Evolutionary conservation across 1,140 invertebrate species (phyloP).

Genomic region (Formica exsecta): DNA sequence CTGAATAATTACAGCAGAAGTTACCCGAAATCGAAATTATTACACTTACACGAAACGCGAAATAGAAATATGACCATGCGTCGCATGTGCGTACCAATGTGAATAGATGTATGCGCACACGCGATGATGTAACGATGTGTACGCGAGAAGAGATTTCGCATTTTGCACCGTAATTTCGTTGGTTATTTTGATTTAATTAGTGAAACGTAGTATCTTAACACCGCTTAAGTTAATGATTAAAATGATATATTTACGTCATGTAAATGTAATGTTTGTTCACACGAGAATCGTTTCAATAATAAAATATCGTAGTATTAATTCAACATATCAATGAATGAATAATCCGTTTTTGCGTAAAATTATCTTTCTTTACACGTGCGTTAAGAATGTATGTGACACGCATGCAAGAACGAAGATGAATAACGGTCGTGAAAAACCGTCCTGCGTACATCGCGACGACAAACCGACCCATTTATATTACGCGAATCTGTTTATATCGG

Average conservation of each 20-base stretch:
- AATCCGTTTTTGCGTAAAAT: not conserved
- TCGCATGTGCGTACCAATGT: conserved; percentile 4
- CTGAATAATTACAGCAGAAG: not conserved
- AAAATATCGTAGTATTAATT: not conserved
- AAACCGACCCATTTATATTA: conserved; percentile 43
- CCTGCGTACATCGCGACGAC: conserved; percentile 37
- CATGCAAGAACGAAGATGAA: not conserved
- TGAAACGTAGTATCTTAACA: not conserved
- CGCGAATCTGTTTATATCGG: conserved; percentile 28
- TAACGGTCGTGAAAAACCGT: not conserved
- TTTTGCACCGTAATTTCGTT: not conserved
- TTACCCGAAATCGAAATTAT: conserved; percentile 61
- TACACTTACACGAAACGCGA: conserved; percentile 63
- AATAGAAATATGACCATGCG: conserved; percentile 38
- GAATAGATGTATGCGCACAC: conserved; percentile 22
- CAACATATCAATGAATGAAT: not conserved
- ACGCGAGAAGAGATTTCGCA: conserved; percentile 24
- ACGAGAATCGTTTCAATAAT: conserved; percentile 4
- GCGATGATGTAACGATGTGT: not conserved
- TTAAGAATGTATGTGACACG: not conserved
- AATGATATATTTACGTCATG: not conserved
- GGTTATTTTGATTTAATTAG: conserved; percentile 18
- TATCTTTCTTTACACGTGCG: not conserved
- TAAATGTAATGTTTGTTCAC: not conserved
- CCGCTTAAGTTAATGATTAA: not conserved